Evolutionary conservation across 2,797 vertebrate genomes (phyloP).

Genomic region (Enteromius afrohamiltoni): DNA sequence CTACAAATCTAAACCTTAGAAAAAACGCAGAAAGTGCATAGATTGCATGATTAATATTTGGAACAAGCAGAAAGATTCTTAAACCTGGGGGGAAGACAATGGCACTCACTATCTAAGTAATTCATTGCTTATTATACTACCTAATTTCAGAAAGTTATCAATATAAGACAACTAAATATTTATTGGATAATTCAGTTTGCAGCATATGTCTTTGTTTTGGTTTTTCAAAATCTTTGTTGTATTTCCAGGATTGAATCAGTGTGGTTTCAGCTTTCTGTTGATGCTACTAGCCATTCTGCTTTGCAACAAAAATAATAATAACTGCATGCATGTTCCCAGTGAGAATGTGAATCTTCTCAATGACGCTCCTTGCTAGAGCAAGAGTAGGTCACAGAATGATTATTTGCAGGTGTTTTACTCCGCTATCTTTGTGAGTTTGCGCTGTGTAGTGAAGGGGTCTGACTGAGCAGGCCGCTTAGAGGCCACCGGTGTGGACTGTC

Average conservation of each 20-base stretch:
- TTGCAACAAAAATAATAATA: too few relatives aligned
- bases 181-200: background rate
- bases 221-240: too few relatives aligned
- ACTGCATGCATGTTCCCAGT: too few relatives aligned
- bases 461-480: background rate
- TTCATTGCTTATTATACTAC: background rate
- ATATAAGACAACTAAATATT: background rate
- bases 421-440: background rate
- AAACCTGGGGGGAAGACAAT: background rate
- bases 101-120: background rate
- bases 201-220: background rate
- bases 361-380: background rate
- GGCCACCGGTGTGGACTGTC: background rate
- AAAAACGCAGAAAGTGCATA: background rate
- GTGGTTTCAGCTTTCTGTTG: too few relatives aligned
- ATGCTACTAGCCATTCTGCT: too few relatives aligned
- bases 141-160: background rate
- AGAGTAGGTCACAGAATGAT: background rate
- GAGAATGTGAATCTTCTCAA: too few relatives aligned
- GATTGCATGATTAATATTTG: background rate
- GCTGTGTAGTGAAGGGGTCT: background rate
- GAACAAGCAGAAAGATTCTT: background rate
- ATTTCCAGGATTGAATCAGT: too few relatives aligned
- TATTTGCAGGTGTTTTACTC: background rate
- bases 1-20: background rate